phyloP scores from a whole-genome alignment of 2,797 vertebrate genomes.

The Poecile montanus region DNA sequence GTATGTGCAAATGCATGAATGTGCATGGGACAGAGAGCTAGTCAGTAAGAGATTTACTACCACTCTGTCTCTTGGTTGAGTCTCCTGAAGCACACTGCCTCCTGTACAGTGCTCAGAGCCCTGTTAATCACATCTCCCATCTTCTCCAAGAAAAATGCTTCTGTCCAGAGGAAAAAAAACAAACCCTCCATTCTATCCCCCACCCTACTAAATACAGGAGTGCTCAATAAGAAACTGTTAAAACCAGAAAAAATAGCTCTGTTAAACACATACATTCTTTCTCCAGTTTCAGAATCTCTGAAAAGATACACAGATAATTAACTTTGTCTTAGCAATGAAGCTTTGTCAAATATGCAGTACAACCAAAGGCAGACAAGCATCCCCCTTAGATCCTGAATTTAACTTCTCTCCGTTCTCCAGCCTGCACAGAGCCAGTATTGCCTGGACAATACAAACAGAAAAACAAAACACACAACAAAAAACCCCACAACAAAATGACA shows the following conservation, averaged over 20 bases:
- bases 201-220: not conserved
- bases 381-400: not conserved
- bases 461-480: not conserved
- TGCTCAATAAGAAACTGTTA: not conserved
- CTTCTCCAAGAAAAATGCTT: not conserved
- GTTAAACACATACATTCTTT: not conserved
- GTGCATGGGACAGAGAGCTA: not conserved
- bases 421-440: not conserved
- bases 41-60: not conserved
- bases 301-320: not conserved
- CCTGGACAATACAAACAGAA: no score
- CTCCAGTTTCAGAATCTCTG: not conserved
- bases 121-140: not conserved
- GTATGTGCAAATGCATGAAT: not conserved
- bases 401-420: not conserved
- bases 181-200: not conserved
- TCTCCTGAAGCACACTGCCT: not conserved
- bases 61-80: not conserved
- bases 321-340: not conserved
- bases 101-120: not conserved
- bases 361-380: not conserved
- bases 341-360: not conserved
- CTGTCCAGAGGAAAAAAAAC: not conserved
- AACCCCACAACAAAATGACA: not conserved
- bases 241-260: not conserved